phyloP scores from a whole-genome alignment of 2,797 vertebrate genomes.

The Anguilla pacifica region DNA sequence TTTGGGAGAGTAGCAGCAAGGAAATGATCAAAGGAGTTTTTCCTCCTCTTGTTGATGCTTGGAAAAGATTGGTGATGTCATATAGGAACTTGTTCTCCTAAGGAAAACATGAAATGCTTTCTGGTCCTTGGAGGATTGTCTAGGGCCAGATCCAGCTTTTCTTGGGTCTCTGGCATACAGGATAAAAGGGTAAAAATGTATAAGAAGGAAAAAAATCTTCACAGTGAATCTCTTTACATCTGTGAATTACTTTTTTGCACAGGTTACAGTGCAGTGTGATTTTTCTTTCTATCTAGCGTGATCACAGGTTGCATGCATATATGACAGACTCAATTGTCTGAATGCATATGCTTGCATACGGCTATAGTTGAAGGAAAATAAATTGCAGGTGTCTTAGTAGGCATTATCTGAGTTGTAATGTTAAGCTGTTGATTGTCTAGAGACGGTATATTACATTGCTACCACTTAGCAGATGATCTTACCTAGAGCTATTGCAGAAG shows the following conservation, averaged over 20 bases:
- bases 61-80: not conserved
- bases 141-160: not conserved
- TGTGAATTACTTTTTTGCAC: not conserved
- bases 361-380: not conserved
- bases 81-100: not conserved
- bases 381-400: not conserved
- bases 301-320: not conserved
- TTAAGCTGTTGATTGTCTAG: not conserved
- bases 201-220: not conserved
- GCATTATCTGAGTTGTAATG: not conserved
- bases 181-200: not conserved
- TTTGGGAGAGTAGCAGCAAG: conserved; percentile 11
- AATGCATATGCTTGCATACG: not conserved
- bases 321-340: not conserved
- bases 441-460: too few relatives aligned
- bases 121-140: not conserved
- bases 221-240: not conserved
- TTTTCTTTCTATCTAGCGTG: not conserved
- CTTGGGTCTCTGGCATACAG: not conserved
- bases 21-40: not conserved
- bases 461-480: too few relatives aligned
- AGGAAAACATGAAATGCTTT: conserved; percentile 3
- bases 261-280: not conserved
- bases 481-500: not conserved
- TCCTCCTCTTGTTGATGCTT: not conserved